phyloP scores from a whole-genome alignment of 2,113 vertebrate species.

The Machaerirhynchus nigripectus region DNA sequence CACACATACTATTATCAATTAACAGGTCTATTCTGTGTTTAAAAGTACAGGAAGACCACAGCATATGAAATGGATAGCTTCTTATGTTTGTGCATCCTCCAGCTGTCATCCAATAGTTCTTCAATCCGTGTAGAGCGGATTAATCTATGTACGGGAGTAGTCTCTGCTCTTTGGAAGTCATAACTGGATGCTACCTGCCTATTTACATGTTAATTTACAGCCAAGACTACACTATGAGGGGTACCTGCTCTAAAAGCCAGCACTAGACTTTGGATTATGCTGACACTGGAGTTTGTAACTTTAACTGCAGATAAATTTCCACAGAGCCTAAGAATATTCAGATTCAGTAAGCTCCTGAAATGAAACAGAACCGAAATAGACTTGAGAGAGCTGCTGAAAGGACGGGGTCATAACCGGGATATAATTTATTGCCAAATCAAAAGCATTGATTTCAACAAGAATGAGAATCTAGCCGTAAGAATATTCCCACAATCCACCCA shows the following conservation, averaged over 20 bases:
- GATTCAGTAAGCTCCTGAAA: neutral
- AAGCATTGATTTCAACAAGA: neutral
- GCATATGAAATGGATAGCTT: neutral
- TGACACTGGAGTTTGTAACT: neutral
- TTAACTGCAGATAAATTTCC: neutral
- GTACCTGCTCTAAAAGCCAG: neutral
- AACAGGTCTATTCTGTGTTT: neutral
- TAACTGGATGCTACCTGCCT: neutral
- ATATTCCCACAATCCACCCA: neutral
- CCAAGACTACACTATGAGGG: neutral
- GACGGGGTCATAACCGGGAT: neutral
- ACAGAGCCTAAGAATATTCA: neutral
- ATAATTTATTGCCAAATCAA: constrained; percentile 17
- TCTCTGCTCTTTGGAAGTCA: neutral
- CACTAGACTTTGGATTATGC: neutral
- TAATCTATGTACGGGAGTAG: neutral
- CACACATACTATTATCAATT: neutral
- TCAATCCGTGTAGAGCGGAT: neutral
- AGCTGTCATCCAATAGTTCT: neutral
- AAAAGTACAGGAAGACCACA: neutral
- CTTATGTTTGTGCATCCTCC: neutral
- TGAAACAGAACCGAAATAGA: neutral
- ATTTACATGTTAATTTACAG: neutral
- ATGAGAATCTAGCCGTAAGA: neutral
- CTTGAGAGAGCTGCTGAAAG: neutral